Conservation (phyloP, 2,113 vertebrate species). For the Varanus salvator region DNA sequence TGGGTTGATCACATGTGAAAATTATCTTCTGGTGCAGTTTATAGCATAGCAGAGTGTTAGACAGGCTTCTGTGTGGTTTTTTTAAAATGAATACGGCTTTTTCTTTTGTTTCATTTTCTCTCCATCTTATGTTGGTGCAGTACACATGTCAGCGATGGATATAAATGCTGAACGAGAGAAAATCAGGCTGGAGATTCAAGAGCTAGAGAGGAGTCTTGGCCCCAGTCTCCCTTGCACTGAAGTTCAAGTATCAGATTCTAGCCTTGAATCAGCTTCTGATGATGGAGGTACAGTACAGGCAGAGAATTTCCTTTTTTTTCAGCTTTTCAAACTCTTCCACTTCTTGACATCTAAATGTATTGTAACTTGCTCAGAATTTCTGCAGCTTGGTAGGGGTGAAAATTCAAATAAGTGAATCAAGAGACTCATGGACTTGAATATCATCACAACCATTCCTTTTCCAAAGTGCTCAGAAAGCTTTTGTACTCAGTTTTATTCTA, state of each 20-base stretch:
- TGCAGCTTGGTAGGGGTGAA: neutral
- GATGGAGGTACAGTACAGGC: neutral
- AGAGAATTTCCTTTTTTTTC: neutral
- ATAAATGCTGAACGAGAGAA: conserved; percentile 74
- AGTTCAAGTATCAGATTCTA: conserved; percentile 30
- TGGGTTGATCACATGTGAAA: too few relatives aligned
- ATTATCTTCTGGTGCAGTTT: neutral
- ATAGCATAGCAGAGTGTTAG: neutral
- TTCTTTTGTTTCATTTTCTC: neutral
- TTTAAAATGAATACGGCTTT: accelerated
- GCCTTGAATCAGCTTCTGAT: conserved; percentile 62
- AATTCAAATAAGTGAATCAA: too few relatives aligned
- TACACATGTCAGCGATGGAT: conserved; percentile 54
- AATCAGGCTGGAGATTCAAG: conserved; percentile 79
- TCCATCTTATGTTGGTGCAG: neutral
- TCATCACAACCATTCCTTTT: neutral
- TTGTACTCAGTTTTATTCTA: too few relatives aligned
- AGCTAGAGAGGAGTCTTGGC: conserved; percentile 77
- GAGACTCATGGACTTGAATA: neutral
- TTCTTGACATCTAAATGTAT: neutral
- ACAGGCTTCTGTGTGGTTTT: neutral
- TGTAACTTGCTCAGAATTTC: neutral
- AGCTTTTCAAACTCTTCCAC: neutral
- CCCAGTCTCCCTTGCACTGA: neutral
- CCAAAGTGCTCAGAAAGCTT: neutral